Percentiles rank a stretch among this genome's conserved stretches.
Evolutionary conservation across 30 jellyfish, hydroid and myxozoan species (phyloP).

Genomic region (Haliclystus octoradiatus): DNA sequence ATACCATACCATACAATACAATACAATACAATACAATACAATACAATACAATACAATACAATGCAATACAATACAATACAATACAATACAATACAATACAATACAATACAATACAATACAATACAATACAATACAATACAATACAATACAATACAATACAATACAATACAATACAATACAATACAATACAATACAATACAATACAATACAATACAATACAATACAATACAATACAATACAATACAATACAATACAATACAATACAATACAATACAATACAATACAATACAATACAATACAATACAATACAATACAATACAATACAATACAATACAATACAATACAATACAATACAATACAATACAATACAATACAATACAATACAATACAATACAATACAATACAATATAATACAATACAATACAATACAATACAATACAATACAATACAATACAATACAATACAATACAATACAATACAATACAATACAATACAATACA

Average conservation of each 20-base stretch:
- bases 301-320: constrained; percentile 9
- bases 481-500: constrained; percentile 20
- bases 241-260: constrained; percentile 18
- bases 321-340: constrained; percentile 3
- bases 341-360: constrained; percentile 2
- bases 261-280: constrained; percentile 8
- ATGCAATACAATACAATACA: constrained; percentile 11
- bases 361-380: constrained; percentile 12
- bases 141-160: constrained; percentile 22
- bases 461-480: constrained; percentile 17
- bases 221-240: constrained; percentile 19
- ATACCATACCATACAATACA: constrained; percentile 16
- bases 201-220: constrained; percentile 23
- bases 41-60: constrained; percentile 17
- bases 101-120: constrained; percentile 13
- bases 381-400: constrained; percentile 21
- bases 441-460: constrained; percentile 28
- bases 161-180: constrained; percentile 19
- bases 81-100: constrained; percentile 7
- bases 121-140: constrained; percentile 18
- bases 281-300: constrained; percentile 5
- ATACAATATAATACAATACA: constrained; percentile 20
- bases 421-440: constrained; percentile 15
- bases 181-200: constrained; percentile 19
- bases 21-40: constrained; percentile 12